phyloP scores from a whole-genome alignment of 2,113 vertebrate genomes.

The Hypanus sabinus region DNA sequence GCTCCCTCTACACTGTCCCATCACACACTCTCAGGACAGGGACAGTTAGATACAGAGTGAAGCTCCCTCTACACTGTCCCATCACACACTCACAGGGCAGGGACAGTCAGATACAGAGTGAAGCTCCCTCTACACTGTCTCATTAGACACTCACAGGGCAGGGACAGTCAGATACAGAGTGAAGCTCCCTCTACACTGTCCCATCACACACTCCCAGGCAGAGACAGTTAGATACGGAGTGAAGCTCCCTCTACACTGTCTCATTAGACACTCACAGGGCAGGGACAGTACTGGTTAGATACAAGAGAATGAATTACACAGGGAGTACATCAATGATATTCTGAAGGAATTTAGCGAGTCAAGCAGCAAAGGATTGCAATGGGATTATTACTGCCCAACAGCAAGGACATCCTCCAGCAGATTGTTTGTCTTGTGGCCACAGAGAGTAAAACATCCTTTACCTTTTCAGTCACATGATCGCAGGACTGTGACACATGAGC shows the following conservation, averaged over 20 bases:
- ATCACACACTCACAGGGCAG: not conserved
- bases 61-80: not conserved
- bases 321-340: too few relatives aligned
- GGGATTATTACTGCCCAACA: too few relatives aligned
- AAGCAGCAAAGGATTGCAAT: too few relatives aligned
- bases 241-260: not conserved
- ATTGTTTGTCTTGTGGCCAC: too few relatives aligned
- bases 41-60: not conserved
- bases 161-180: not conserved
- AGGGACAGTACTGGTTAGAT: not conserved
- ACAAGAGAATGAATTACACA: not conserved
- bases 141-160: not conserved
- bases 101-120: not conserved
- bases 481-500: too few relatives aligned
- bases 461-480: too few relatives aligned
- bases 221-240: too few relatives aligned
- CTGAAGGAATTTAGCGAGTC: too few relatives aligned
- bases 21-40: not conserved
- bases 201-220: not conserved
- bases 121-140: too few relatives aligned
- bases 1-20: not conserved
- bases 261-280: not conserved
- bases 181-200: not conserved
- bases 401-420: too few relatives aligned
- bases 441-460: not conserved